Base-by-base conservation (phyloP, 2,888 invertebrate genomes). In the Mayetiola destructor region DNA sequence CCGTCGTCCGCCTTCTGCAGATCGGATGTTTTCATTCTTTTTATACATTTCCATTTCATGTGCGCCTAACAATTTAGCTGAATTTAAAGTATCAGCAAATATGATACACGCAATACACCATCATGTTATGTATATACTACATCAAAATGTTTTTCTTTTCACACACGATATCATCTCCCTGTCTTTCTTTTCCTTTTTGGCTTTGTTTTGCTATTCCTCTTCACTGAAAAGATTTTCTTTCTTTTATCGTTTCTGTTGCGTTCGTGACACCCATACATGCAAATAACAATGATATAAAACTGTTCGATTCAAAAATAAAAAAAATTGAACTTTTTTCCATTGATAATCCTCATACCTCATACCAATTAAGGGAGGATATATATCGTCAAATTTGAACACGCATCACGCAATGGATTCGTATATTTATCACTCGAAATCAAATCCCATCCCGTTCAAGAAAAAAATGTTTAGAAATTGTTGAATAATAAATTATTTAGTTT, bases 371-470 rank as follows among this genome's bases (percentile, higher is more conserved):
- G n/a, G n/a, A n/a, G n/a, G n/a, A n/a, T n/a, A n/a, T n/a, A n/a
- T n/a, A n/a, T n/a, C n/a, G n/a, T n/a, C n/a, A n/a, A n/a, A n/a
- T n/a, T n/a, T n/a, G n/a, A 48, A 48, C 27, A 48, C 48, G 48
- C 48, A 48, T n/a, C 48, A 48, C 48, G 48, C 48, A 48, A 48
- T 48, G 48, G 27, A 48, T 27, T 48, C 48, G 23, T 48, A n/a
- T 27, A 48, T 48, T 23, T 48, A 48, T 48, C 48, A 48, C 48
- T 48, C 27, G 48, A 48, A 48, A 48, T 48, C 48, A 48, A 23
- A 48, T 48, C 48, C 23, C 23, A 48, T 27, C 27, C 48, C 14
- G n/a, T n/a, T n/a, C n/a, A n/a, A n/a, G 48, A 27, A 48, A 27
- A 48, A 48, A 48, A 48, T 48, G 48, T 27, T n/a, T 27, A 48